Percentiles rank a stretch among this genome's conserved stretches.
phyloP scores from a whole-genome alignment of 2,888 invertebrate species.

The Pinctada fucata region DNA sequence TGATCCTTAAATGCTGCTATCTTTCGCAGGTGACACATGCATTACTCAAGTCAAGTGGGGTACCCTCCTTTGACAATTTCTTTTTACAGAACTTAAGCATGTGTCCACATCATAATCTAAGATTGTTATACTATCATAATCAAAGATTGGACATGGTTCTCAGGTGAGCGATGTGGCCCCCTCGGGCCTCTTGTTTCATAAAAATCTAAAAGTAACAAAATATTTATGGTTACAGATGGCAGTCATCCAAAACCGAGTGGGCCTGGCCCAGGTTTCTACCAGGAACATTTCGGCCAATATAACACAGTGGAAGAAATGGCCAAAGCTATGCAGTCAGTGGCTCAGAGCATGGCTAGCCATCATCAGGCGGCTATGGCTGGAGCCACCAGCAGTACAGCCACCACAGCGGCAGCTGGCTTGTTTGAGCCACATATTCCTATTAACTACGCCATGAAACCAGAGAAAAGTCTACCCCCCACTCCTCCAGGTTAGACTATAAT shows the following conservation, averaged over 20 bases:
- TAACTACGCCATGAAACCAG: conserved; percentile 60
- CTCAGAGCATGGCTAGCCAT: conserved; percentile 35
- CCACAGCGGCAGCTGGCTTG: conserved; percentile 48
- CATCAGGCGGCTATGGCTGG: conserved; percentile 30
- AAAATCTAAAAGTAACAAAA: too few species aligned
- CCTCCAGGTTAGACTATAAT: conserved; percentile 56
- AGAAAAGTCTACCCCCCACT: conserved; percentile 62
- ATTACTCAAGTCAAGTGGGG: too few species aligned
- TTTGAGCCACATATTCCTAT: conserved; percentile 49
- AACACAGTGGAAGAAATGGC: conserved; percentile 29
- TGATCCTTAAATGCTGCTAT: too few species aligned
- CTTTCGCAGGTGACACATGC: too few species aligned
- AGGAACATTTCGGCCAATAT: conserved; percentile 47
- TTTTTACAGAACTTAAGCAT: too few species aligned
- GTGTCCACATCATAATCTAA: too few species aligned
- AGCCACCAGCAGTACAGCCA: conserved; percentile 39
- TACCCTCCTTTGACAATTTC: too few species aligned
- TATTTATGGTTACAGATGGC: conserved; percentile 31
- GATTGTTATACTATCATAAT: too few species aligned
- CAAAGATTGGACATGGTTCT: too few species aligned
- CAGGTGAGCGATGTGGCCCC: too few species aligned
- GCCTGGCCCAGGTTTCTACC: conserved; percentile 53
- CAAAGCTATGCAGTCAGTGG: conserved; percentile 18
- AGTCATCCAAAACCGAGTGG: conserved; percentile 36
- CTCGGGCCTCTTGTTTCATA: too few species aligned